These are phyloP conservation scores for Campoplex nolae DNA, from an alignment of 2,888 invertebrate genomes.

Conservation along the genomic window DNA sequence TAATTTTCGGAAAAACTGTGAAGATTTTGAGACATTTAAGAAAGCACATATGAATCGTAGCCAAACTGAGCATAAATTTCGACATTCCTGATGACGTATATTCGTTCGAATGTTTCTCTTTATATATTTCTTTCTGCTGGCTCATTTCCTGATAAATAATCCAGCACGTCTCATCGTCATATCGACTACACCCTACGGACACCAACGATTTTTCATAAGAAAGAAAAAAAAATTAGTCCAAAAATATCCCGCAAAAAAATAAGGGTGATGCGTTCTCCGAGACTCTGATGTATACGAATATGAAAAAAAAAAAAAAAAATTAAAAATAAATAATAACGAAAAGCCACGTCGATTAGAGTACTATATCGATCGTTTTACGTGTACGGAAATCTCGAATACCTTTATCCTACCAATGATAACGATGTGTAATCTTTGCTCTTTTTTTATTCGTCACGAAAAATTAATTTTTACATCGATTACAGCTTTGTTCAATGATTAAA, in stretches of 20 bases:
- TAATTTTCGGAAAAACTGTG: neutral
- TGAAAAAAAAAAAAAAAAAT: neutral
- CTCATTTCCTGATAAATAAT: slow-evolving; percentile 26
- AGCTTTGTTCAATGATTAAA: neutral
- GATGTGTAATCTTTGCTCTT: neutral
- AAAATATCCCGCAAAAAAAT: neutral
- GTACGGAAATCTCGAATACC: neutral
- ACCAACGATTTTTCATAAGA: neutral
- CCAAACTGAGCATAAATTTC: neutral
- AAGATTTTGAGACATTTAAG: neutral
- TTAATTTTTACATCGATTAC: neutral
- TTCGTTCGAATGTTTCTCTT: neutral
- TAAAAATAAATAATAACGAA: neutral
- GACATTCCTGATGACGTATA: neutral
- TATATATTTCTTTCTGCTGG: neutral
- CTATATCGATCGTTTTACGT: neutral
- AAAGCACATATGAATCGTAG: neutral
- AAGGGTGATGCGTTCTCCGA: neutral
- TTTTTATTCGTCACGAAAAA: neutral
- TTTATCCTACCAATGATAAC: neutral
- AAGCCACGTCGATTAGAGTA: neutral
- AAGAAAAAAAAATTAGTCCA: neutral
- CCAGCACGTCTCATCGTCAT: neutral
- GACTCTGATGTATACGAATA: neutral
- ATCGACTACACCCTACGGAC: neutral